Percentiles rank a stretch among this genome's conserved stretches.
phyloP scores from a whole-genome alignment of 1,140 invertebrate genomes.

The Drosophila sechellia region DNA sequence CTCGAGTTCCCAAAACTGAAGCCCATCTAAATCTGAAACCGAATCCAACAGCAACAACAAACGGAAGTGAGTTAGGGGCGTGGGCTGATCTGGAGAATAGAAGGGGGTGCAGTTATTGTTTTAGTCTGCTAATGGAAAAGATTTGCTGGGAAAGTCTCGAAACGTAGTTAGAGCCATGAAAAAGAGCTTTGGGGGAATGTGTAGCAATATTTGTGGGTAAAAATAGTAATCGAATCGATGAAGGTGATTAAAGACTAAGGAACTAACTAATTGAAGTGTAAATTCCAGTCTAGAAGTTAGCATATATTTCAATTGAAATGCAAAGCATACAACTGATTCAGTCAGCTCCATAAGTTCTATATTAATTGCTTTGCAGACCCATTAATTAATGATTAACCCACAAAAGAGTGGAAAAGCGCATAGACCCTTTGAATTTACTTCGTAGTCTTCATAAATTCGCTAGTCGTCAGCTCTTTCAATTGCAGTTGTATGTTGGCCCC shows the following conservation, averaged over 20 bases:
- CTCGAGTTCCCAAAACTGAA: neutral
- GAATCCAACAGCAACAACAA: slow-evolving; percentile 12
- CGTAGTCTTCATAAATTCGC: slow-evolving; percentile 3
- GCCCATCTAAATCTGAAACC: neutral
- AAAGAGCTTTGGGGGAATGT: slow-evolving; percentile 10
- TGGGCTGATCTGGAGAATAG: slow-evolving; percentile 2
- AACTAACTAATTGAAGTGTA: no score
- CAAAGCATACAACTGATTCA: no score
- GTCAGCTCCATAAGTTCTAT: no score
- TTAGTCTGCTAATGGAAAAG: slow-evolving; percentile 49
- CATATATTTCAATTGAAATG: no score
- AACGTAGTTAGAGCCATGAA: slow-evolving; percentile 29
- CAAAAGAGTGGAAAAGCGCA: neutral
- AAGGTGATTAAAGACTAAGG: no score
- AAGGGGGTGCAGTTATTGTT: slow-evolving; percentile 35
- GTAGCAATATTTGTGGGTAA: neutral
- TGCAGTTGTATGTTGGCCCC: slow-evolving; percentile 37
- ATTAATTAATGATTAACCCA: slow-evolving; percentile 14
- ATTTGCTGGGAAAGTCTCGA: slow-evolving; percentile 25
- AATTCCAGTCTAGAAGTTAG: no score
- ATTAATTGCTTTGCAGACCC: neutral
- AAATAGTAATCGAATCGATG: neutral
- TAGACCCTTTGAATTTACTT: slow-evolving; percentile 12
- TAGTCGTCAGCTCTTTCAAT: slow-evolving; percentile 8
- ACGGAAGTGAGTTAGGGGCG: slow-evolving; percentile 49